Evolutionary conservation across 2,113 vertebrate species (phyloP), one percentile per base, ranked within the genome.

Genomic region (Blennius ocellaris): DNA sequence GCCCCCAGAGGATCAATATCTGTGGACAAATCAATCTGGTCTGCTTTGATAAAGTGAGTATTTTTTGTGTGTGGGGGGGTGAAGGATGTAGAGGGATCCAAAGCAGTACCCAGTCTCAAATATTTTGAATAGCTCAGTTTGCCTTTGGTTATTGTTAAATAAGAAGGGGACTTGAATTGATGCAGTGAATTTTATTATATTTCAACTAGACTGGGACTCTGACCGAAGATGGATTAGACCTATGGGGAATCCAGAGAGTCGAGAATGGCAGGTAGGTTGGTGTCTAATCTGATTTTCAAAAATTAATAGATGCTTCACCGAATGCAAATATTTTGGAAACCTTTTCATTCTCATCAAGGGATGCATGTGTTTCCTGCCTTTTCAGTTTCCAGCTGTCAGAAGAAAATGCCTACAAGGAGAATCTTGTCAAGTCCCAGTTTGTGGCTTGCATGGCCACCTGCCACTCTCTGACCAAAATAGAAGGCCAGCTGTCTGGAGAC

Each of bases 391-490:
- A 95, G 81, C 90, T 91, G 81, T 94, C 96, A 51, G 97, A 99
- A 84, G 94, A 95, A 85, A 95, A 92, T 12, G 91, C 94, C 72
- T 96, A 94, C 87, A 96, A 93, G 68, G 95, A 97, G 78, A 93
- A 86, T 81, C 91, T 98, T 83, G 94, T 98, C 67, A 98, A 95
- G 87, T 96, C 96, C 15, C 95, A 95, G 76, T 99, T 99, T 91
- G 95, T 99, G 73, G 96, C 97, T 67, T 98, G 97, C 86, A 99
- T 99, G 97, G 97, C 97, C 85, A 95, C 96, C 55, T 99, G 97
- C 90, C 97, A 99, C 89, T 97, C 97, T n/a, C 97, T 99, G 47
- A 99, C 97, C 64, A 99, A 97, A 94, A 98, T 99, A 70, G 96
- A 96, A 73, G 97, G 97, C 17, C 91, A 96, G 11, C 94, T 99